Evolutionary conservation across 2,113 vertebrate genomes (phyloP).

Genomic region (Campylomormyrus tamandua): DNA sequence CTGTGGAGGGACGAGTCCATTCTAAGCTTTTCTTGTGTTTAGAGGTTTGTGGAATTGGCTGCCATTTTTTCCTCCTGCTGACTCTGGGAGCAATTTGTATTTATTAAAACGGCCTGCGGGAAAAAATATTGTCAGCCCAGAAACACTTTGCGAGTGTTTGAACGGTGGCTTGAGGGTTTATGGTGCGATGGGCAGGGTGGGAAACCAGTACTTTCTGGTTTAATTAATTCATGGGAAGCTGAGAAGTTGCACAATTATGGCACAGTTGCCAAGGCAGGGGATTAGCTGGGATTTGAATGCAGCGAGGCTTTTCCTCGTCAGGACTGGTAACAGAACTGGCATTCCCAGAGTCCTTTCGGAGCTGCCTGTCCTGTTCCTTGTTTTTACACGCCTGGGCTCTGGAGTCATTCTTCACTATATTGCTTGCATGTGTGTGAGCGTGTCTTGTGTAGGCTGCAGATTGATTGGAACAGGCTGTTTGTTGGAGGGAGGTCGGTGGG

Average conservation of each 20-base stretch:
- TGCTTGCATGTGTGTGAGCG: not conserved
- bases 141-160: not conserved
- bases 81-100: conserved; percentile 17
- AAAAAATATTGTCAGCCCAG: not conserved
- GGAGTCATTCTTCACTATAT: not conserved
- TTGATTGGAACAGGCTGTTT: not conserved
- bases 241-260: conserved; percentile 18
- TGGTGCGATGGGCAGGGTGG: not conserved
- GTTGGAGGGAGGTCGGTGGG: not conserved
- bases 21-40: not conserved
- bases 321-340: not conserved
- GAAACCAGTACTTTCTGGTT: not conserved
- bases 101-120: conserved; percentile 3
- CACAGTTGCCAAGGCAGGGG: conserved; percentile 9
- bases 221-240: conserved; percentile 6
- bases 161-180: not conserved
- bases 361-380: not conserved
- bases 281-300: conserved; percentile 18
- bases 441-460: not conserved
- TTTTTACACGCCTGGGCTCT: not conserved
- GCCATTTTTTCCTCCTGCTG: conserved; percentile 26
- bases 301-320: conserved; percentile 3
- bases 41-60: not conserved
- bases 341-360: conserved; percentile 5
- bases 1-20: not conserved